Conservation (phyloP, 2,797 vertebrate species). For the Buphagus erythrorhynchus region DNA sequence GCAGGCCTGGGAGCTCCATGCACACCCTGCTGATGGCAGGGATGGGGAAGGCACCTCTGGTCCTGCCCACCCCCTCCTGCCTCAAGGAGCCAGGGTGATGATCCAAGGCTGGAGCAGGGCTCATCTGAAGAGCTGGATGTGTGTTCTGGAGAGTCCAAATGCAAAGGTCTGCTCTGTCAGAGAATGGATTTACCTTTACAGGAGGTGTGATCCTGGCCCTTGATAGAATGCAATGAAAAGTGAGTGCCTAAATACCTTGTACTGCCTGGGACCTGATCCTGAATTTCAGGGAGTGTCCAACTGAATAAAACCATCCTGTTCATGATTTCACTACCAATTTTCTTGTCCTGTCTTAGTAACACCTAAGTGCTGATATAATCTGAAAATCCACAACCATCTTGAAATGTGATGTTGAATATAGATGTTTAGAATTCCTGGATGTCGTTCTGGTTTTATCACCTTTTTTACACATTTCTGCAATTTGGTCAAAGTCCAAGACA, state of each 20-base stretch:
- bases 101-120: background rate
- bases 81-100: background rate
- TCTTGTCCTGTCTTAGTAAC: background rate
- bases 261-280: background rate
- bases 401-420: background rate
- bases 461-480: background rate
- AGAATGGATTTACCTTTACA: background rate
- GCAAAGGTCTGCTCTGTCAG: background rate
- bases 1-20: background rate
- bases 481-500: background rate
- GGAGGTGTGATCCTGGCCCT: background rate
- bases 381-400: background rate
- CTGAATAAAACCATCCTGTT: background rate
- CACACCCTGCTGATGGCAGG: rapidly evolving
- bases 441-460: background rate
- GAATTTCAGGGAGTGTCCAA: background rate
- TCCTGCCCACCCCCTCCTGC: background rate
- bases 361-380: background rate
- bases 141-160: background rate
- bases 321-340: background rate
- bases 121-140: background rate
- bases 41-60: background rate
- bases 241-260: background rate
- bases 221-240: background rate
- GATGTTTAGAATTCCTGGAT: background rate